A percentile compares a stretch with the other conserved stretches of the same genome.
Evolutionary conservation across 2,113 vertebrate genomes (phyloP).

Genomic region (Oreochromis tanganicae): DNA sequence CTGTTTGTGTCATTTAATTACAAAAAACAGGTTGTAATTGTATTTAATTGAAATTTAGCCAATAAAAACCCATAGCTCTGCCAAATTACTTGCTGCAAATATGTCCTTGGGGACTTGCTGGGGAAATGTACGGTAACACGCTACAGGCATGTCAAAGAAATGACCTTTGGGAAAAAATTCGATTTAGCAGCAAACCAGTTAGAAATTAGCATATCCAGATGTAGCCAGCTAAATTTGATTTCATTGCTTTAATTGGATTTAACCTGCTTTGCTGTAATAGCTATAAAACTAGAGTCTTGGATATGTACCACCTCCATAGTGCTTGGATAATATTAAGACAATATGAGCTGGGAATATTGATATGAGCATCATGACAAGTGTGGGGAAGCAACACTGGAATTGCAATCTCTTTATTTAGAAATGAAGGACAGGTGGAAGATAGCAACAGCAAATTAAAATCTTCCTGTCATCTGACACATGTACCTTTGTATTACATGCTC

Average conservation of each 20-base stretch:
- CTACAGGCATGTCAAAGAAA: slow-evolving; percentile 54
- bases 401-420: slow-evolving; percentile 43
- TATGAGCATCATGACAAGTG: slow-evolving; percentile 29
- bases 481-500: neutral
- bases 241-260: slow-evolving; percentile 68
- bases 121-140: slow-evolving; percentile 15
- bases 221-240: slow-evolving; percentile 60
- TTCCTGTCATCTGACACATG: neutral
- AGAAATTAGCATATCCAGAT: slow-evolving; percentile 68
- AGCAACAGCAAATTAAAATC: neutral
- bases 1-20: slow-evolving; percentile 44
- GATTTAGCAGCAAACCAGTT: slow-evolving; percentile 38
- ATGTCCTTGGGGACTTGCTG: slow-evolving; percentile 14
- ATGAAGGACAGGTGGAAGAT: neutral
- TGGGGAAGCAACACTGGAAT: slow-evolving; percentile 9
- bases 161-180: slow-evolving; percentile 65
- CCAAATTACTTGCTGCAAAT: slow-evolving; percentile 47
- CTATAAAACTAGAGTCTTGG: slow-evolving; percentile 29
- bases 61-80: slow-evolving; percentile 37
- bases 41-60: slow-evolving; percentile 56
- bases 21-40: slow-evolving; percentile 52
- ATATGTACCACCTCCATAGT: neutral
- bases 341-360: slow-evolving; percentile 30
- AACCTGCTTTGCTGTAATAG: slow-evolving; percentile 27
- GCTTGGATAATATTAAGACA: slow-evolving; percentile 21